Conservation (phyloP, 2,888 invertebrate species). For the Pristionchus maxplancki region DNA sequence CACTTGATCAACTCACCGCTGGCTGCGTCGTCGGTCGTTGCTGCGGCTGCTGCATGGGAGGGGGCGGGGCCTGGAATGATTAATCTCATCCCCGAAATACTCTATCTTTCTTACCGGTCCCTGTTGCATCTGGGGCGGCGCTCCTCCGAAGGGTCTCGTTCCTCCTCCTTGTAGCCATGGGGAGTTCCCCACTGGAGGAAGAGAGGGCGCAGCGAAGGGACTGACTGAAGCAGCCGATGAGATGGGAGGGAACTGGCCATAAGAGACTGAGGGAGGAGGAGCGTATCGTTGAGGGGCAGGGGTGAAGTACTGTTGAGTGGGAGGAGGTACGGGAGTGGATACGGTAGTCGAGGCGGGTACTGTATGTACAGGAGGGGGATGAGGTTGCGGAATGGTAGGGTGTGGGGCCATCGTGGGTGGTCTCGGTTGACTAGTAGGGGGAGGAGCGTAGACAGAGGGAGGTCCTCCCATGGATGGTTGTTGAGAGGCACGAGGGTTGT, state of each 20-base stretch:
- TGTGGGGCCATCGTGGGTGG: background rate
- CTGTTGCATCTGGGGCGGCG: constrained; percentile 49
- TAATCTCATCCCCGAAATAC: background rate
- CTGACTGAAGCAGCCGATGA: background rate
- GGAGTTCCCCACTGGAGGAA: background rate
- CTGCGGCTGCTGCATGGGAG: background rate
- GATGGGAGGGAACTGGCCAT: background rate
- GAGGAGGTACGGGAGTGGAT: background rate
- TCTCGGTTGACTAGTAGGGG: background rate
- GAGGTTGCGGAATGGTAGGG: background rate
- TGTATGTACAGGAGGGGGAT: background rate
- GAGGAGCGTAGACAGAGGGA: background rate
- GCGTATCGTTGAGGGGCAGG: background rate
- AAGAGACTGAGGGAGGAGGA: background rate
- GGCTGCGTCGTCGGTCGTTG: background rate
- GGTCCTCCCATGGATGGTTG: constrained; percentile 15
- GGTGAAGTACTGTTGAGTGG: background rate
- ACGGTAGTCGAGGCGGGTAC: background rate
- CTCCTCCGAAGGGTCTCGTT: background rate
- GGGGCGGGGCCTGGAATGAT: constrained; percentile 9
- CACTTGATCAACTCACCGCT: background rate
- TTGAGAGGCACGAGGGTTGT: constrained; percentile 5
- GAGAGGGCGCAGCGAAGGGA: constrained; percentile 1
- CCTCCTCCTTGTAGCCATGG: constrained; percentile 6
- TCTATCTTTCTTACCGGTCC: background rate